Percentiles rank a stretch among this genome's conserved stretches.
Evolutionary conservation across 2,797 vertebrate species (phyloP).

Genomic region (Oreortyx pictus): DNA sequence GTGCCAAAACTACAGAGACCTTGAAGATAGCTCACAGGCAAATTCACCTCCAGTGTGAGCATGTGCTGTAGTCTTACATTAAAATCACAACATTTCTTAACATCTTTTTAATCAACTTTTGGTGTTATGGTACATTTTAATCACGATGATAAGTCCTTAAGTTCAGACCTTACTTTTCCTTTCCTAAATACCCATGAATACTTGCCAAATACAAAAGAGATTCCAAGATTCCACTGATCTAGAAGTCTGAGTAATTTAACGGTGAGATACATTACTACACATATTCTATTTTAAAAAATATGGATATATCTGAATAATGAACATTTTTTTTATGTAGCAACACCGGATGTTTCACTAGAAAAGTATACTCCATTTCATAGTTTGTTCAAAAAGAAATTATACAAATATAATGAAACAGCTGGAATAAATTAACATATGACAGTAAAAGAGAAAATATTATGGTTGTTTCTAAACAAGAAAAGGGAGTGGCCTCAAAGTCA

Average conservation of each 20-base stretch:
- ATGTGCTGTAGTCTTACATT: neutral
- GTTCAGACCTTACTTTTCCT: neutral
- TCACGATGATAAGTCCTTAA: neutral
- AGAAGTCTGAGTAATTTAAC: neutral
- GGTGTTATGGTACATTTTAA: neutral
- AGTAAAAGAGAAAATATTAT: neutral
- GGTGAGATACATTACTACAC: neutral
- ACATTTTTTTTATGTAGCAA: neutral
- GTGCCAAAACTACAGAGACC: neutral
- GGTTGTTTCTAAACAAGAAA: conserved; percentile 6
- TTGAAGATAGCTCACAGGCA: neutral
- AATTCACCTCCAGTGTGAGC: neutral
- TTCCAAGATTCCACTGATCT: neutral
- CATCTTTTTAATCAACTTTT: neutral
- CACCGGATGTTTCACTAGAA: neutral
- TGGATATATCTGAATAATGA: neutral
- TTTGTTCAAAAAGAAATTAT: neutral
- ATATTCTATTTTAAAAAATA: neutral
- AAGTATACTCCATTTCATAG: neutral
- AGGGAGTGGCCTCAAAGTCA: neutral
- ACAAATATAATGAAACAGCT: conserved; percentile 16
- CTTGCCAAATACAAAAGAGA: neutral
- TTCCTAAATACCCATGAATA: neutral
- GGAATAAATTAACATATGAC: conserved; percentile 1
- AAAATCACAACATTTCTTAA: neutral